These are phyloP conservation scores for Neolamprologus kungweensis DNA, from an alignment of 2,113 vertebrate genomes.

Conservation along the genomic window DNA sequence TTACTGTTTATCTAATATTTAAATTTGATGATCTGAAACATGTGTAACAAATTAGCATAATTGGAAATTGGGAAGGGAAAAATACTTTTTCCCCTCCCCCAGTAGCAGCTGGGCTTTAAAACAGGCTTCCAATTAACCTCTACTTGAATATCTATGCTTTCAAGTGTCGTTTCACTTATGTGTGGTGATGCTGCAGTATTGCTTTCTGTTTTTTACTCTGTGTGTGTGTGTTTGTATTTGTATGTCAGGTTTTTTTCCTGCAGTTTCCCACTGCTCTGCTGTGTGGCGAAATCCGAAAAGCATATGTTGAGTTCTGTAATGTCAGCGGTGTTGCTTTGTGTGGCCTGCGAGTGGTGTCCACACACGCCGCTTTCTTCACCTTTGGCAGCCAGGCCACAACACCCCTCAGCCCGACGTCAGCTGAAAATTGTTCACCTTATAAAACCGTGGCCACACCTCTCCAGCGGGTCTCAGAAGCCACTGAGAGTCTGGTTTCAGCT, in stretches of 20 bases:
- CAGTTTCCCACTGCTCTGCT: constrained; percentile 95
- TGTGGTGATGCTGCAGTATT: not conserved
- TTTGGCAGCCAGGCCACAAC: constrained; percentile 80
- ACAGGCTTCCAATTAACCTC: not conserved
- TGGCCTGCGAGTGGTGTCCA: constrained; percentile 85
- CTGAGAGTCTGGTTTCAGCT: constrained; percentile 75
- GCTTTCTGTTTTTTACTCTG: not conserved
- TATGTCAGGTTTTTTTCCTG: constrained; percentile 90
- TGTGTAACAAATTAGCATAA: not conserved
- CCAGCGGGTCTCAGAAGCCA: constrained; percentile 32
- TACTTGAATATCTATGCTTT: not conserved
- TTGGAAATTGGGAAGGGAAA: not conserved
- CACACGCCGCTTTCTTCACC: constrained; percentile 92
- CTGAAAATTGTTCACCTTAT: constrained; percentile 91
- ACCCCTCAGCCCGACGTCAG: constrained; percentile 77
- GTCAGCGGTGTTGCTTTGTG: constrained; percentile 85
- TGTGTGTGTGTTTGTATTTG: not conserved
- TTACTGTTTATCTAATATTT: not conserved
- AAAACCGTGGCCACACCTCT: constrained; percentile 79
- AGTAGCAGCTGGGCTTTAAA: not conserved
- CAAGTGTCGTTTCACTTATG: not conserved
- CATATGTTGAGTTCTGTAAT: constrained; percentile 93
- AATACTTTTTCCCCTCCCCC: not conserved
- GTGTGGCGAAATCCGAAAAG: constrained; percentile 94
- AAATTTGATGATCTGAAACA: not conserved